Base-by-base conservation (phyloP, 2,888 invertebrate genomes). In the Argyresthia albistria region DNA sequence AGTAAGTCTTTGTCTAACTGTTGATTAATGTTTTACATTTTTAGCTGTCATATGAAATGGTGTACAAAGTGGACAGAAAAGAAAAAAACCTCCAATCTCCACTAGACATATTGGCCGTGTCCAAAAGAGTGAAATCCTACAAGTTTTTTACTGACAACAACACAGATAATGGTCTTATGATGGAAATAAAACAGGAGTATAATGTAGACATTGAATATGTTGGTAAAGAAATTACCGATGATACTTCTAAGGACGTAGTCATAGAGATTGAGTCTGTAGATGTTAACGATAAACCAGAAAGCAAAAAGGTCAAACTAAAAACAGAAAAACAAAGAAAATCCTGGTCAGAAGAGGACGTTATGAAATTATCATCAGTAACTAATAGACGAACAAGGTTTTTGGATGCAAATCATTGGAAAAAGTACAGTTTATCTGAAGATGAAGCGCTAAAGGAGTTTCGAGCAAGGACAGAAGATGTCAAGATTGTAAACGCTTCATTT, bases 381-480 rank as follows among this genome's bases (percentile, higher is more conserved):
- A 60, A 56, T 7, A 25, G 53, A 54, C 59, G 58, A n/a, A 60
- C 56, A 4, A 69, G 67, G 61, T 63, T 67, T 54, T 60, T 76
- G 3, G 71, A 80, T 57, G 63, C 65, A 8, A 62, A 57, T 4
- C 60, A 77, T 60, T 86, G 86, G 86, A 74, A 73, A 53, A 72
- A 67, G 12, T 61, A 62, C 43, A 63, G 60, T 12, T 58, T 86
- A 48, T 67, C 67, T 1, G 86, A 86, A 53, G 78, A 80, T 4
- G 79, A 82, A 46, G 86, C 84, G 0, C 37, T 78, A 7, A 66
- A 67, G 51, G 73, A 68, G 46, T 83, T 83, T 52, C 62, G 66
- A 50, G 62, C 61, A 0, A 73, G 65, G 52, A 67, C 70, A 0
- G 65, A 73, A 4, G 65, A 73, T 57, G 56, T 64, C 1, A 76